phyloP scores from a whole-genome alignment of 2,888 invertebrate species.

The Tuta absoluta region DNA sequence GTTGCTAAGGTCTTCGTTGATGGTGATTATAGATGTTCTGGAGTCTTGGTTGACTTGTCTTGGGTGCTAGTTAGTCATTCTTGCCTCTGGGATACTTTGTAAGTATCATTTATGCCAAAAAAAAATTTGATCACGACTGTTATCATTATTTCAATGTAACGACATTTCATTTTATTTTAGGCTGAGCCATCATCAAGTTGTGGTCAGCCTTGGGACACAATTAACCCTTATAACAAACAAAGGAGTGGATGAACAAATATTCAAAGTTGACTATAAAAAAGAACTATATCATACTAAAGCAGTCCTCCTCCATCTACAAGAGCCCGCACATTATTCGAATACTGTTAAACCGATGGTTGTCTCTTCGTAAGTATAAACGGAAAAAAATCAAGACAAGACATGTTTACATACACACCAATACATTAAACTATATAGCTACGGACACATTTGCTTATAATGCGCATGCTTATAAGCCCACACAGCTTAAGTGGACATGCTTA shows the following conservation, averaged over 20 bases:
- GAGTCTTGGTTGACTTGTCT: constrained; percentile 83
- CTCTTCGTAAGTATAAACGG: constrained; percentile 63
- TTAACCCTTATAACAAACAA: constrained; percentile 79
- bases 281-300: constrained; percentile 81
- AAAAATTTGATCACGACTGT: too few relatives aligned
- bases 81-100: constrained; percentile 75
- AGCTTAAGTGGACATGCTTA: too few relatives aligned
- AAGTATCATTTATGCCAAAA: constrained; percentile 41
- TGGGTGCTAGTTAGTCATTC: constrained; percentile 84
- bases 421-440: too few relatives aligned
- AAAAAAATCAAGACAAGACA: not conserved
- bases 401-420: too few relatives aligned
- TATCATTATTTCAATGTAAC: not conserved
- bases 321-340: constrained; percentile 80
- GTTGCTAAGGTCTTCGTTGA: constrained; percentile 86
- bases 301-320: constrained; percentile 83
- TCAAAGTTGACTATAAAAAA: constrained; percentile 81
- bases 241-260: constrained; percentile 87
- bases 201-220: constrained; percentile 85
- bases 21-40: constrained; percentile 86
- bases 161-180: constrained; percentile 58
- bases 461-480: too few relatives aligned
- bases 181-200: constrained; percentile 79
- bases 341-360: constrained; percentile 85
- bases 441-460: too few relatives aligned